Evolutionary conservation across 2,113 vertebrate genomes (phyloP), one percentile per base, ranked within the genome.

Genomic region (Hepsetus odoe): DNA sequence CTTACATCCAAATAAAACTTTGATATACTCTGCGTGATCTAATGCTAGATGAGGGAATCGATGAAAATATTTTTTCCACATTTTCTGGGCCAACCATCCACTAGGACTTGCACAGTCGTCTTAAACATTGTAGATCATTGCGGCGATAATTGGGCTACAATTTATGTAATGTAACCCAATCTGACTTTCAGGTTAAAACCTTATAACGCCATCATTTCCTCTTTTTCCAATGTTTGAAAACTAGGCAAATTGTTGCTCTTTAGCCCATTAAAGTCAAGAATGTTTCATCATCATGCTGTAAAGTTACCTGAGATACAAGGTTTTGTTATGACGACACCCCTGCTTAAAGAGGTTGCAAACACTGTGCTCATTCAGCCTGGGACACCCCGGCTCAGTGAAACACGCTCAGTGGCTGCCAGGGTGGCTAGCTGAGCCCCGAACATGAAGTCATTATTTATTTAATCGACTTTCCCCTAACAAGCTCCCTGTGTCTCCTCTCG

Each of bases 381-480:
- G 56, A 56, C 68, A 40, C 64, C 56, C 58, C 72, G 53, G 38
- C 88, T 90, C 87, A 86, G 89, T 83, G 81, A 90, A 92, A 90
- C 90, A 79, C 85, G 88, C 90, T 89, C 88, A 85, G 91, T 83
- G 82, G 85, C 89, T 87, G 87, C 87, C 87, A 64, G 80, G 86
- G 85, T 84, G 85, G 85, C 87, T 88, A 86, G 89, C 87, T 5
- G 88, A 87, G 74, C 86, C 86, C 83, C 77, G 87, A 90, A 89
- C 89, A 85, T 89, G 86, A 90, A 93, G 91, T 91, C 92, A 91
- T 94, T 91, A 93, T 93, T 93, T 93, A 93, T 93, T 93, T 92
- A 93, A 93, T 94, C 90, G 91, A 86, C 76, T 61, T 87, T 91
- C 87, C 85, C 87, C 88, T 92, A 93, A 91, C 91, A 92, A 92